Evolutionary conservation across 2,888 invertebrate species (phyloP), one percentile per base, ranked within the genome.

Genomic region (Phyllotreta striolata): DNA sequence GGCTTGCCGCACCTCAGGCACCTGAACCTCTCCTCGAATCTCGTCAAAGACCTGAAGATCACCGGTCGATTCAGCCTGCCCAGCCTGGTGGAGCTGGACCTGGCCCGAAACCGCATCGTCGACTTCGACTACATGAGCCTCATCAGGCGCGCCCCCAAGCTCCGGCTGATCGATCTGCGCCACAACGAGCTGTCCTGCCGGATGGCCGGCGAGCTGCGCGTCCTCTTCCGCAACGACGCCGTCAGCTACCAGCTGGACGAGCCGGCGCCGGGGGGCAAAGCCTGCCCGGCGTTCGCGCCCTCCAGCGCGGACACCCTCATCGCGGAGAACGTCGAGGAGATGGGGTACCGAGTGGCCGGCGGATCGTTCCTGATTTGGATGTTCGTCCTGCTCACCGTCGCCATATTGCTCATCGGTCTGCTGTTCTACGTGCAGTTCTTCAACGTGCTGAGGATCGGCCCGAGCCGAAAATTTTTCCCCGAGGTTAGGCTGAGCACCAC

Each of bases 111-210:
- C 63, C 70, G 75, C 9, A 68, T 81, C 6, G 69, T 67, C 4
- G 69, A 77, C 52, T 67, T 81, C 9, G 76, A 79, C 60, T 80
- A 79, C 61, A 71, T 77, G 44, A 61, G 66, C n/a, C 64, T 80
- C 40, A 68, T 77, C 6, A 54, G 72, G 0, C 71, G 78, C 46
- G 64, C 77, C 52, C 79, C 79, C 0, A 74, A 68, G 39, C 59
- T 80, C 4, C 62, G 76, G 0, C 70, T 70, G 39, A 55, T 80
- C 1, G 64, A 72, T 38, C 60, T 80, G 6, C 68, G 72, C 44
- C 66, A 74, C 43, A 80, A 80, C 54, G 54, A 62, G 6, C 70
- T 76, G 64, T 73, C 76, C 6, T 80, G 80, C 62, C 73, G 75
- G 51, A 65, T 77, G n/a, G 68, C 74, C 7, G 66, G 68, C 13